These are phyloP conservation scores for Periophthalmus modestus DNA, from an alignment of 2,113 vertebrate species.

Conservation along the genomic window DNA sequence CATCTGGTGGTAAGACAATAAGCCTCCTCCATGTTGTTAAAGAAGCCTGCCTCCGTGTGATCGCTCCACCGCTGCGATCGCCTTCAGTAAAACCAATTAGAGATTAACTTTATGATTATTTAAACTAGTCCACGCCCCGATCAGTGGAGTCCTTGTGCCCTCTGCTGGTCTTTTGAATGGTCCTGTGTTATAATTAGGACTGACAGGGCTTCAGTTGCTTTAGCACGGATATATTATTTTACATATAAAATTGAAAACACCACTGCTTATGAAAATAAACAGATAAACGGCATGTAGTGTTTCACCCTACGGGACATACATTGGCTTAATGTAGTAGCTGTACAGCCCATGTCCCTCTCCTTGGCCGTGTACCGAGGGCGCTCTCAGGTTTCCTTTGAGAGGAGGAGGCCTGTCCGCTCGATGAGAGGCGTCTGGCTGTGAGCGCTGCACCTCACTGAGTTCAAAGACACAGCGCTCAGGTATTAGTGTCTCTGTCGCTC, in stretches of 20 bases:
- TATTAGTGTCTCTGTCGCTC: conserved; percentile 65
- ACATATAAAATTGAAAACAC: too few species aligned
- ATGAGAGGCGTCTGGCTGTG: conserved; percentile 25
- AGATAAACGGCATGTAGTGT: not conserved
- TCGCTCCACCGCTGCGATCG: not conserved
- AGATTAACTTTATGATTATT: not conserved
- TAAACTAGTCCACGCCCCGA: not conserved
- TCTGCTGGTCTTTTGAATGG: not conserved
- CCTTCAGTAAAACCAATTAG: not conserved
- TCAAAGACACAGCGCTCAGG: conserved; percentile 47
- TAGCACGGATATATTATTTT: too few species aligned
- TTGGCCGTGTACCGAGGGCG: not conserved
- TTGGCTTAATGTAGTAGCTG: not conserved
- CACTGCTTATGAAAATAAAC: too few species aligned
- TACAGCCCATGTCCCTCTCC: not conserved
- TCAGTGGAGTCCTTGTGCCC: not conserved
- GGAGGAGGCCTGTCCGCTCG: conserved; percentile 27
- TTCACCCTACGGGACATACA: not conserved
- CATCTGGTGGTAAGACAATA: not conserved
- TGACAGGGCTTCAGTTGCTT: not conserved
- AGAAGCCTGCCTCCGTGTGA: not conserved
- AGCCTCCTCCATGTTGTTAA: not conserved
- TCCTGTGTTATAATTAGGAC: not conserved
- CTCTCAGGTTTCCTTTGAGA: conserved; percentile 40
- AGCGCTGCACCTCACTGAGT: conserved; percentile 21